phyloP scores from a whole-genome alignment of 1,140 invertebrate genomes.

The Magallana angulata region DNA sequence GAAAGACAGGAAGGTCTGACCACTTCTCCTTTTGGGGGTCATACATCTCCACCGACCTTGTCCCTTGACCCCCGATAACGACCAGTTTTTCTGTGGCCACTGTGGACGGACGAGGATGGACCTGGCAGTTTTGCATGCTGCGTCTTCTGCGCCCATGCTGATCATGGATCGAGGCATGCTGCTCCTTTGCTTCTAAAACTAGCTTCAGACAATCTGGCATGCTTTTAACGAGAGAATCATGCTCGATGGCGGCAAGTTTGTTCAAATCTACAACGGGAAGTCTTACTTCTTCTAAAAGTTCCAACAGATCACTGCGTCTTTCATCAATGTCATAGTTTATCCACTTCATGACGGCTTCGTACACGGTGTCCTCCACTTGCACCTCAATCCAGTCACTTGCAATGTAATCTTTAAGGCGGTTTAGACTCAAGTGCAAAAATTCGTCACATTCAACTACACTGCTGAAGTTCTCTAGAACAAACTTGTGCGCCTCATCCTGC shows the following conservation, averaged over 20 bases:
- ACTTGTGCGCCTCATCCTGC: constrained; percentile 73
- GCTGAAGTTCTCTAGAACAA: constrained; percentile 78
- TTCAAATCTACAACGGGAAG: constrained; percentile 72
- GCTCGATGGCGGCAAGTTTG: constrained; percentile 69
- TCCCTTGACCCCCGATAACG: constrained; percentile 73
- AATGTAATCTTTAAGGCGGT: constrained; percentile 74
- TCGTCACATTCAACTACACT: constrained; percentile 77
- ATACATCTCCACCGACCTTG: constrained; percentile 74
- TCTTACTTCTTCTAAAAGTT: constrained; percentile 75
- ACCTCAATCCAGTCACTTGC: constrained; percentile 78
- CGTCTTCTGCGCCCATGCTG: constrained; percentile 71
- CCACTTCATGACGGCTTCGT: constrained; percentile 79
- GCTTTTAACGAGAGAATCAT: constrained; percentile 69
- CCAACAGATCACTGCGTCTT: constrained; percentile 70
- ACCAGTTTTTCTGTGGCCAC: constrained; percentile 78
- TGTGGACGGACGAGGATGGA: constrained; percentile 77
- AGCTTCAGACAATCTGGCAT: constrained; percentile 72
- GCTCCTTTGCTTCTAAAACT: constrained; percentile 71
- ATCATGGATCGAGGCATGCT: constrained; percentile 71
- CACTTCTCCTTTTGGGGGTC: constrained; percentile 76
- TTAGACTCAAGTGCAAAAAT: constrained; percentile 77
- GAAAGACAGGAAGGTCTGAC: constrained; percentile 73
- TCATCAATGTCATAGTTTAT: constrained; percentile 77
- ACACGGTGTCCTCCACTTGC: constrained; percentile 79
- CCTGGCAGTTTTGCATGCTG: constrained; percentile 73